A percentile compares a stretch with the other conserved stretches of the same genome.
Evolutionary conservation across 2,113 vertebrate species (phyloP).

Genomic region (Typhlomys cinereus): DNA sequence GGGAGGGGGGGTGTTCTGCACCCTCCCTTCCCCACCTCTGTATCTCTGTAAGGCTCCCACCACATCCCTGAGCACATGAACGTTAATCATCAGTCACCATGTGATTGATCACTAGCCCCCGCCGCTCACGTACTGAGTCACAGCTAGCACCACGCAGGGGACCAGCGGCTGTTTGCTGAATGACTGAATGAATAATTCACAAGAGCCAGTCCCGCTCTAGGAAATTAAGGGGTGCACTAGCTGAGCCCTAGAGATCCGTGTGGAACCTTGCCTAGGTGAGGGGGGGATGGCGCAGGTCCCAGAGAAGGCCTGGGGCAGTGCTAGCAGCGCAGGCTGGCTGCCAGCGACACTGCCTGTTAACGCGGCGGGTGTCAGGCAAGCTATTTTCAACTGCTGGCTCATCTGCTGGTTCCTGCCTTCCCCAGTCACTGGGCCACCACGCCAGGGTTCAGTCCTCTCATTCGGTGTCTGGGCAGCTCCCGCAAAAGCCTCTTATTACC

Average conservation of each 20-base stretch:
- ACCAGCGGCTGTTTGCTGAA: neutral
- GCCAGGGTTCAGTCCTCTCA: neutral
- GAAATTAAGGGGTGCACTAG: constrained; percentile 26
- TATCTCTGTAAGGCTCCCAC: neutral
- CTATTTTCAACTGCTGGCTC: constrained; percentile 57
- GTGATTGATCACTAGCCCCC: neutral
- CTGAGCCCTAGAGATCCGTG: neutral
- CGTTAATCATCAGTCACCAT: neutral
- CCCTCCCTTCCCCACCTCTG: neutral
- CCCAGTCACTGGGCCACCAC: constrained; percentile 28
- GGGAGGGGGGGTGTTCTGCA: too few relatives aligned
- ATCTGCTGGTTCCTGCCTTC: constrained; percentile 28
- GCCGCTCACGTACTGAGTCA: neutral
- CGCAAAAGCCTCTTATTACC: neutral
- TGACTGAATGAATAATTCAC: constrained; percentile 57
- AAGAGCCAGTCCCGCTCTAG: neutral
- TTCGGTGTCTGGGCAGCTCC: neutral
- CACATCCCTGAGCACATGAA: neutral
- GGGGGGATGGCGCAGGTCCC: neutral
- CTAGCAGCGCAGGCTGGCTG: neutral
- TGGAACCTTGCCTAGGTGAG: neutral
- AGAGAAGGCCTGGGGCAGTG: neutral
- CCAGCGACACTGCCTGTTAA: neutral
- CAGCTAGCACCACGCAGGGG: neutral
- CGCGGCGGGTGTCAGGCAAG: neutral